These are phyloP conservation scores for Geophilus truncorum DNA, from an alignment of 2,888 invertebrate genomes.

Conservation along the genomic window DNA sequence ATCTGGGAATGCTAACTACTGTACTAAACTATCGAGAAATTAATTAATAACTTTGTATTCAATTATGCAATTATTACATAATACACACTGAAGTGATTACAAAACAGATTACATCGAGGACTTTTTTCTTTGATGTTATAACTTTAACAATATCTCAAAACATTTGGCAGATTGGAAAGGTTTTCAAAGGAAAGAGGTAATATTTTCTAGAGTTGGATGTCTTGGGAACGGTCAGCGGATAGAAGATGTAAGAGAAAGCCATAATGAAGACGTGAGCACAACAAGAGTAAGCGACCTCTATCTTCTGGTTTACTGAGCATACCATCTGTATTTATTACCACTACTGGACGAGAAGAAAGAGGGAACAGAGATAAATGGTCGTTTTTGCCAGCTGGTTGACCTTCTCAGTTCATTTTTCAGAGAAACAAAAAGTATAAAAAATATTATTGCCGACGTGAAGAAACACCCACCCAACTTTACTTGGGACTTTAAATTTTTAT, in stretches of 20 bases:
- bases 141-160: no score
- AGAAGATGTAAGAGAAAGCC: not conserved
- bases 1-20: no score
- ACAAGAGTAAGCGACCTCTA: not conserved
- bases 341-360: not conserved
- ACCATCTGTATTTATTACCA: constrained; percentile 20
- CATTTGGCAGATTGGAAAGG: not conserved
- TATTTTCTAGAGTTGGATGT: not conserved
- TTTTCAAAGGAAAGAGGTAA: not conserved
- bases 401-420: constrained; percentile 16
- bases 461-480: not conserved
- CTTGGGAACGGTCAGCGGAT: not conserved
- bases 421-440: constrained; percentile 11
- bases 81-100: no score
- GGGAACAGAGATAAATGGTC: constrained; percentile 6
- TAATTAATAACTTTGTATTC: no score
- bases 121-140: no score
- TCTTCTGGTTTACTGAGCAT: constrained; percentile 16
- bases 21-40: no score
- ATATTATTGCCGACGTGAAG: not conserved
- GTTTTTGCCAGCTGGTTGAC: constrained; percentile 20
- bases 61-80: no score
- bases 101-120: no score
- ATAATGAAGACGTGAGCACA: constrained; percentile 6
- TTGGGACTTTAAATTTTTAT: not conserved